Evolutionary conservation across 2,113 vertebrate genomes (phyloP).

Genomic region (Pardalotus punctatus): DNA sequence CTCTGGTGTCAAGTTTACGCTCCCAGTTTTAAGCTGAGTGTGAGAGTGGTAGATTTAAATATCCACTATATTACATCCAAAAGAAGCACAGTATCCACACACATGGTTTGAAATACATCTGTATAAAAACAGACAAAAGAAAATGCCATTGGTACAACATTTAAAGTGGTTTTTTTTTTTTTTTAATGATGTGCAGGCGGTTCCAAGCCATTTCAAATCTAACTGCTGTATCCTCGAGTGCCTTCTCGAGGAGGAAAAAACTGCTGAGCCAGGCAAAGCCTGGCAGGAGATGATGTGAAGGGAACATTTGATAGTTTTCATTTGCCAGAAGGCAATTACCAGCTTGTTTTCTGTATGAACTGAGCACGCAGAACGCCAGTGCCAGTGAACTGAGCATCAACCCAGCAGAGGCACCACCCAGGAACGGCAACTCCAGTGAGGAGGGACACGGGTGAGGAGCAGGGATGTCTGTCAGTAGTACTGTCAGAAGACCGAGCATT

Average conservation of each 20-base stretch:
- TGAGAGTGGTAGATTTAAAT: background rate
- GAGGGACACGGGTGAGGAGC: background rate
- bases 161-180: background rate
- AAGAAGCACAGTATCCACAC: background rate
- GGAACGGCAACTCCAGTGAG: background rate
- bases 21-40: background rate
- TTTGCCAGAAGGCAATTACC: background rate
- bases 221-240: background rate
- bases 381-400: background rate
- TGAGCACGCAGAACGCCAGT: background rate
- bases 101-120: background rate
- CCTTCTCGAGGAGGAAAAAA: background rate
- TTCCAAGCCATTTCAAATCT: background rate
- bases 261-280: background rate
- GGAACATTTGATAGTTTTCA: background rate
- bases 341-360: background rate
- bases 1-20: background rate
- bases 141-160: background rate
- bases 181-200: background rate
- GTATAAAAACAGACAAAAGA: background rate
- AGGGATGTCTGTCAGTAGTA: background rate
- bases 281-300: background rate
- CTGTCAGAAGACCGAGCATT: background rate
- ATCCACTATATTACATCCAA: background rate
- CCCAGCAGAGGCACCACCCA: background rate